Base-by-base conservation (phyloP, 2,888 invertebrate genomes). In the Cerastis leucographa region DNA sequence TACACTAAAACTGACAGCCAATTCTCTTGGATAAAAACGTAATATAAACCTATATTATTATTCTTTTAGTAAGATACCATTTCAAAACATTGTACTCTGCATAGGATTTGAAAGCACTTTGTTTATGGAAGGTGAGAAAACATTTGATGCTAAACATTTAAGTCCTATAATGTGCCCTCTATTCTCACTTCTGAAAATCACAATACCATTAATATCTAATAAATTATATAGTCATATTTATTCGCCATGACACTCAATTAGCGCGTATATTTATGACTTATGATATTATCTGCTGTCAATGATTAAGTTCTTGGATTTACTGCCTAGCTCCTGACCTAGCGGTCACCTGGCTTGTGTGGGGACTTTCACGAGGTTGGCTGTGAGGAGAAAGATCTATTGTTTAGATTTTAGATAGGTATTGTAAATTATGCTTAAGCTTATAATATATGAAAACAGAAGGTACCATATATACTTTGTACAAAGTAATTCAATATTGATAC, bases 191-290 rank as follows among this genome's bases (percentile, higher is more conserved):
- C 59, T 69, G 59, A 74, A 80, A 59, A 35, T 14, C 64, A 68
- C 49, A 71, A 40, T 44, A 49, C 17, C 42, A 22, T 35, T 54
- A 76, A 35, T 35, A n/a, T 51, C 5, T n/a, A 46, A 71, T 61
- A 69, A 77, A 85, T 75, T 71, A 56, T 71, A 73, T 71, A 25
- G 40, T 17, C 46, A 42, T 75, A 73, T 75, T 71, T 73, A 86
- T 83, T 70, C 67, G 22, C 67, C 35, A 19, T 54, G 76, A 85
- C 76, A 67, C 83, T 84, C 83, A 76, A 78, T 87, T 88, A 89
- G 81, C 71, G 61, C 35, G 49, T 56, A 25, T 69, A 83, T 84
- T 86, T 83, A 85, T 78, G 56, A 68, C 56, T 35, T 46, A 35
- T 14, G 69, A 75, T 83, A 80, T 78, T 76, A 84, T 84, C 68